These are phyloP conservation scores for Hippocampus barbouri DNA, from an alignment of 2,113 vertebrate genomes.

Conservation along the genomic window DNA sequence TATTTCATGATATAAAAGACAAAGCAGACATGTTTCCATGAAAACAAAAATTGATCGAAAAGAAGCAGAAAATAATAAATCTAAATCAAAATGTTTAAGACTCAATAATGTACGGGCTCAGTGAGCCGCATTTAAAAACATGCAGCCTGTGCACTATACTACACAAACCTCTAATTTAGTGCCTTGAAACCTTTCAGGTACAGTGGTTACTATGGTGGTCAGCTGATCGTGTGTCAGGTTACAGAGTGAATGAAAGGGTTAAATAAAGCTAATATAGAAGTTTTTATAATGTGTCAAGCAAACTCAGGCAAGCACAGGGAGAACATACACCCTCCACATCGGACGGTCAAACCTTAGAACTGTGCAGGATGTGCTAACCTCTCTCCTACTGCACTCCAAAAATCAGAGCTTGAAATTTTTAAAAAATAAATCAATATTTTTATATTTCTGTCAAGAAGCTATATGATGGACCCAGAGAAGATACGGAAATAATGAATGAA, in stretches of 20 bases:
- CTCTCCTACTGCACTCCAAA: background rate
- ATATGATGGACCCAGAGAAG: background rate
- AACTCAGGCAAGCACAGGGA: background rate
- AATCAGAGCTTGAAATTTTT: background rate
- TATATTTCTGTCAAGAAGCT: background rate
- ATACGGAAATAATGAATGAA: conserved; percentile 45
- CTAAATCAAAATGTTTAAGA: background rate
- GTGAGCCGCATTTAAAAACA: too few relatives aligned
- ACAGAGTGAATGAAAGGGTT: too few relatives aligned
- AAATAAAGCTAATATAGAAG: too few relatives aligned
- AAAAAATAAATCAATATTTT: background rate
- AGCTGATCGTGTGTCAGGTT: too few relatives aligned
- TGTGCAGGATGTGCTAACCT: background rate
- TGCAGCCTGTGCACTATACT: too few relatives aligned
- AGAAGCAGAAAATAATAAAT: background rate
- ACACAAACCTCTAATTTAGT: background rate
- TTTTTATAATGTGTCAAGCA: background rate
- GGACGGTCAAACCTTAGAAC: background rate
- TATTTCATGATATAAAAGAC: background rate
- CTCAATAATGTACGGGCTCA: too few relatives aligned
- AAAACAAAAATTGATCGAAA: background rate
- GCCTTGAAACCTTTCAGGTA: background rate
- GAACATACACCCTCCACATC: background rate
- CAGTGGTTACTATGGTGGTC: too few relatives aligned
- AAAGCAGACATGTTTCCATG: background rate